Conservation (phyloP, 1,140 invertebrate genomes). For the Pogonomyrmex barbatus region DNA sequence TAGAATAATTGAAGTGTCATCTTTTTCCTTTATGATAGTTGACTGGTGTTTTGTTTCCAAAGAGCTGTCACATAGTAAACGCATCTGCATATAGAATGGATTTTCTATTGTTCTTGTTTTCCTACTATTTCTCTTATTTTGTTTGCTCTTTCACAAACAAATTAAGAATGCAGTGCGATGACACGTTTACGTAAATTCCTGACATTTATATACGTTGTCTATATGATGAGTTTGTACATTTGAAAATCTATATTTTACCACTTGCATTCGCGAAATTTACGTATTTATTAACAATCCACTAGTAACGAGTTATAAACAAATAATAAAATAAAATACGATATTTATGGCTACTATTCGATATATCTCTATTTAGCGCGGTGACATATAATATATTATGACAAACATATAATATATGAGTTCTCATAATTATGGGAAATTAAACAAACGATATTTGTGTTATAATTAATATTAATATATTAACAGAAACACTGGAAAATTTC, state of each 20-base stretch:
- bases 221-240: background rate
- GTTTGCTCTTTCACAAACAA: constrained; percentile 3
- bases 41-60: background rate
- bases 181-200: constrained; percentile 11
- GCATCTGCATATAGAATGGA: constrained; percentile 49
- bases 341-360: background rate
- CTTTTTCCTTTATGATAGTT: background rate
- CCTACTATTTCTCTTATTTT: background rate
- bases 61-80: background rate
- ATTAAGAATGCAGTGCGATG: background rate
- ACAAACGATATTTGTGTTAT: too few relatives aligned
- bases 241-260: background rate
- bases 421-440: background rate
- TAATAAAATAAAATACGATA: background rate
- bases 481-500: too few relatives aligned
- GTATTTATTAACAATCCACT: constrained; percentile 13
- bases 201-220: background rate
- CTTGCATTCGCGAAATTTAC: background rate
- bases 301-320: constrained; percentile 38
- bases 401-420: background rate
- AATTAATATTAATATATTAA: too few relatives aligned
- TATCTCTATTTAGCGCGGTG: background rate
- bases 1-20: too few relatives aligned
- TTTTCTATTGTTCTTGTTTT: background rate
- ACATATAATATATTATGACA: too few relatives aligned